A percentile compares a stretch with the other conserved stretches of the same genome.
These are phyloP conservation scores for Poeciliopsis turrubarensis DNA, from an alignment of 2,113 vertebrate species.

Conservation along the genomic window DNA sequence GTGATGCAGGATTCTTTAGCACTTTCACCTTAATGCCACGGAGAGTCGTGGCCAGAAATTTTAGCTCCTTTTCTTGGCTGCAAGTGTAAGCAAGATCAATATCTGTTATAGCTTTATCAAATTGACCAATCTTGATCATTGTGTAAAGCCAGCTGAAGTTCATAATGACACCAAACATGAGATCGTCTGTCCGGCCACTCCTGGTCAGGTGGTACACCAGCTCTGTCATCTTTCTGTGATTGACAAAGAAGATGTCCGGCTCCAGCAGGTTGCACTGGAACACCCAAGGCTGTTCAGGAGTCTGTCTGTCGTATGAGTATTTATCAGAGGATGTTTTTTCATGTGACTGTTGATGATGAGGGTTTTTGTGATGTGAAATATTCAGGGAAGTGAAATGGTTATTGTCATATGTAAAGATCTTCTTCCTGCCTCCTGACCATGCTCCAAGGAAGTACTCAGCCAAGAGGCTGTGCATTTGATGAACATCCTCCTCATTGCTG, in stretches of 20 bases:
- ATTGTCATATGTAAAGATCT: conserved; percentile 88
- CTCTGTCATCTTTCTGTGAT: conserved; percentile 98
- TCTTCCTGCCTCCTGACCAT: conserved; percentile 95
- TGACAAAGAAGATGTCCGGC: conserved; percentile 98
- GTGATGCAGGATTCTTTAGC: conserved; percentile 89
- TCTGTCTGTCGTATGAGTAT: conserved; percentile 92
- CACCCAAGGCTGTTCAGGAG: conserved; percentile 97
- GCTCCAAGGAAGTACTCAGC: conserved; percentile 97
- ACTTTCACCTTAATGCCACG: conserved; percentile 92
- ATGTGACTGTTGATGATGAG: conserved; percentile 82
- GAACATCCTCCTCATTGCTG: conserved; percentile 88
- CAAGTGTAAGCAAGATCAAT: conserved; percentile 94
- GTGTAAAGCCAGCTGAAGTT: conserved; percentile 99
- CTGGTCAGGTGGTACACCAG: conserved; percentile 92
- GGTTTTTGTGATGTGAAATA: conserved; percentile 84
- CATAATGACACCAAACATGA: conserved; percentile 96
- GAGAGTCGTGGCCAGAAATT: conserved; percentile 93
- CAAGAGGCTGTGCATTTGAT: conserved; percentile 94
- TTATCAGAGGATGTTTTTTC: conserved; percentile 89
- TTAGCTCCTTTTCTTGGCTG: conserved; percentile 95
- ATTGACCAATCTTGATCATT: conserved; percentile 98
- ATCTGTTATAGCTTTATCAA: conserved; percentile 92
- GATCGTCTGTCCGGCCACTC: conserved; percentile 92
- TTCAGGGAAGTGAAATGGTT: conserved; percentile 88
- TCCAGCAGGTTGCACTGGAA: conserved; percentile 97